Conservation (phyloP, 2,113 vertebrate genomes). For the Pterocles gutturalis region DNA sequence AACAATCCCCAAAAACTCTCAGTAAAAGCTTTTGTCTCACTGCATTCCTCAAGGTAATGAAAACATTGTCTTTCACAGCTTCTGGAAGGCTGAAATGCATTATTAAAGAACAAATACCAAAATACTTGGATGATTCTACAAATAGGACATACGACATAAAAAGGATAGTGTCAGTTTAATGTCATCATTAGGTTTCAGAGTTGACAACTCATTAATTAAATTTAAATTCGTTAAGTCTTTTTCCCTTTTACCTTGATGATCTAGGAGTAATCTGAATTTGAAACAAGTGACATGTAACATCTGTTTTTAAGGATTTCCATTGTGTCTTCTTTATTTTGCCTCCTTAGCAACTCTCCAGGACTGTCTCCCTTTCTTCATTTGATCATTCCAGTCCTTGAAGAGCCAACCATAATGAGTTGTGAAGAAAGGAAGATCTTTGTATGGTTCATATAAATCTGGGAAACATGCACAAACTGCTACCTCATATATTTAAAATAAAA, state of each 20-base stretch:
- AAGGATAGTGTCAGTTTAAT: background rate
- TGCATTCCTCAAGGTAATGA: background rate
- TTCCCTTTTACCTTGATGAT: background rate
- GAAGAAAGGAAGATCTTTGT: background rate
- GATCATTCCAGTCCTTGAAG: background rate
- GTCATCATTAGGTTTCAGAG: background rate
- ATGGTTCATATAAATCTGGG: background rate
- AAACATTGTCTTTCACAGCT: background rate
- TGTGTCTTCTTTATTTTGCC: fast-evolving
- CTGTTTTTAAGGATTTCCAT: background rate
- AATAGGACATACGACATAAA: background rate
- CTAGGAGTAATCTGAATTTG: background rate
- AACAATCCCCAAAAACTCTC: background rate
- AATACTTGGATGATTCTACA: background rate
- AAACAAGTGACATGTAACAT: background rate
- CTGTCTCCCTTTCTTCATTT: background rate
- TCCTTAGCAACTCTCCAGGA: background rate
- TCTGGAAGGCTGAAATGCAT: background rate
- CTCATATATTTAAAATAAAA: background rate
- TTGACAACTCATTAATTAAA: slow-evolving; percentile 16
- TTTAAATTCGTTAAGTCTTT: background rate
- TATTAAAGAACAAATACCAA: background rate
- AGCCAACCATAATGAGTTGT: fast-evolving
- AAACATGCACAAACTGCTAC: background rate
- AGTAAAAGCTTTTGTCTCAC: background rate